Percentiles rank a stretch among this genome's conserved stretches.
These are phyloP conservation scores for Caradrina kadenii DNA, from an alignment of 2,888 invertebrate genomes.

Conservation along the genomic window DNA sequence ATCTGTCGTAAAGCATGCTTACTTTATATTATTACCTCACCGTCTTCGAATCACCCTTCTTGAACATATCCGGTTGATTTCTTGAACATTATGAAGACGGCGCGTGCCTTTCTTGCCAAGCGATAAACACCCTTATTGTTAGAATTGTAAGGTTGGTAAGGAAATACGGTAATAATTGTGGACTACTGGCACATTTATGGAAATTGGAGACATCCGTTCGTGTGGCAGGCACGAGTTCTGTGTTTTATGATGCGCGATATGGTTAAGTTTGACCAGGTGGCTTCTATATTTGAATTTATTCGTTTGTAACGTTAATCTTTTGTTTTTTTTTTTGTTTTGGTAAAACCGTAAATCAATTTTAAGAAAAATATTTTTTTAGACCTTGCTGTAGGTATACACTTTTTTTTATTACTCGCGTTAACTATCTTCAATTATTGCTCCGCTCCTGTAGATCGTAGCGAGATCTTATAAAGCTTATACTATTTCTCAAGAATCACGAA, in stretches of 20 bases:
- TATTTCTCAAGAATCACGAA: no score
- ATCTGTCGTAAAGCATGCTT: slow-evolving; percentile 56
- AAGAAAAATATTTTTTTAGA: no score
- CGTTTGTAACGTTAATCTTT: slow-evolving; percentile 24
- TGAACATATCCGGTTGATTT: slow-evolving; percentile 80
- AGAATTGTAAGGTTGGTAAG: slow-evolving; percentile 39
- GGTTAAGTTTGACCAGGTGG: slow-evolving; percentile 71
- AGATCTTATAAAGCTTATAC: no score
- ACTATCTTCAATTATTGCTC: no score
- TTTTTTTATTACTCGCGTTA: no score
- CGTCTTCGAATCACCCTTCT: slow-evolving; percentile 82
- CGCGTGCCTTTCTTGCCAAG: slow-evolving; percentile 71
- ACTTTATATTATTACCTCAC: slow-evolving; percentile 58
- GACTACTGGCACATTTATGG: slow-evolving; percentile 68
- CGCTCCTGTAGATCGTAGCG: no score
- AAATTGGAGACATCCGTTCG: slow-evolving; percentile 87
- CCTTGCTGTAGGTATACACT: no score
- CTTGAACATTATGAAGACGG: slow-evolving; percentile 63
- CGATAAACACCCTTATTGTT: slow-evolving; percentile 20
- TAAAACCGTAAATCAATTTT: no score
- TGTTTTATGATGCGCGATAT: slow-evolving; percentile 74
- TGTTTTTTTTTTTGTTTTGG: no score
- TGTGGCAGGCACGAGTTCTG: slow-evolving; percentile 82
- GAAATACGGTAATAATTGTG: not conserved
- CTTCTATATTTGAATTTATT: slow-evolving; percentile 61